A percentile compares a stretch with the other conserved stretches of the same genome.
These are phyloP conservation scores for Melolontha melolontha DNA, from an alignment of 2,888 invertebrate species.

Conservation along the genomic window DNA sequence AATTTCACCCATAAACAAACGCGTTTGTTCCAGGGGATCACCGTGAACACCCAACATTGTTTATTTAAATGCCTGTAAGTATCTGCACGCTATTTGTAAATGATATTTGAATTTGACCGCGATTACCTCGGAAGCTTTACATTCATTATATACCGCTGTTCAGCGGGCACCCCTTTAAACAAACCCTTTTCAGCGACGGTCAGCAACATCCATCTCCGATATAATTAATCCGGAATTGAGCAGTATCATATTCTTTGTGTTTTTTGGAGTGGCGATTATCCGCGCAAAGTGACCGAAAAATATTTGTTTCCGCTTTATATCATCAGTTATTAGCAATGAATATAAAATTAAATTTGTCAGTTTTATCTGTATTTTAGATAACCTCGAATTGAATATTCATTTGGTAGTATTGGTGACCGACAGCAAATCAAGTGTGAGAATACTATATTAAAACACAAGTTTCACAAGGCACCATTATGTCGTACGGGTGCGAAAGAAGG, in stretches of 20 bases:
- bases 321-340: constrained; percentile 4
- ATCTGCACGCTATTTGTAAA: no score
- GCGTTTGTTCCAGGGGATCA: no score
- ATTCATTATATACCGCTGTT: neutral
- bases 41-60: no score
- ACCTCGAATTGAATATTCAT: neutral
- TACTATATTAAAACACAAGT: no score
- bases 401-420: neutral
- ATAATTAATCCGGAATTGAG: constrained; percentile 8
- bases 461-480: no score
- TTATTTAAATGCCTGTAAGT: no score
- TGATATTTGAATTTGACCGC: no score
- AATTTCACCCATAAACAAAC: no score
- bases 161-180: neutral
- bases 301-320: neutral
- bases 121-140: no score
- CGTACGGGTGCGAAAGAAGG: no score
- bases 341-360: neutral
- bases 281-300: neutral
- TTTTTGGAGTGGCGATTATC: constrained; percentile 9
- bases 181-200: neutral
- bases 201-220: neutral
- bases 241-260: constrained; percentile 7
- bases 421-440: neutral
- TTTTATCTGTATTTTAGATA: neutral